Conservation (phyloP, 2,797 vertebrate genomes). For the Enoplosus armatus region DNA sequence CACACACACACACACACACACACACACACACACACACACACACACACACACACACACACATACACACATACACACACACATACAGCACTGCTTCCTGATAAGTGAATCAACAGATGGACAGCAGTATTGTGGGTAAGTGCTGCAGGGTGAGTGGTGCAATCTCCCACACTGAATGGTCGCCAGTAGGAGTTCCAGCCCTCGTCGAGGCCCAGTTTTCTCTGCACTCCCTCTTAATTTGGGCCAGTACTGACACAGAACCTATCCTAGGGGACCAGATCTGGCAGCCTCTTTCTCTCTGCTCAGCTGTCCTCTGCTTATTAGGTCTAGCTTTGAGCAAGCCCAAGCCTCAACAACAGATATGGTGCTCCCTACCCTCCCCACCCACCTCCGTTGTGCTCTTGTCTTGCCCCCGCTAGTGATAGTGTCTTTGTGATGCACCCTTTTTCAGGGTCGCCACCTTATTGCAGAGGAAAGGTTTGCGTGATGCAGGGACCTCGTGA, state of each 20-base stretch:
- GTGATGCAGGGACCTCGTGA: slow-evolving; percentile 27
- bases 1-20: slow-evolving; percentile 30
- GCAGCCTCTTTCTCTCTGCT: slow-evolving; percentile 67
- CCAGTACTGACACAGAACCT: slow-evolving; percentile 77
- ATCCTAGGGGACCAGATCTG: slow-evolving; percentile 62
- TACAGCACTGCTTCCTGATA: slow-evolving; percentile 57
- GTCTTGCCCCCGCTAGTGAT: slow-evolving; percentile 18
- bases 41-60: slow-evolving; percentile 21
- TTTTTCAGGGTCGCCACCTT: slow-evolving; percentile 25
- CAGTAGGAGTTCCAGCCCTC: slow-evolving; percentile 63
- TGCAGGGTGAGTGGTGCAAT: slow-evolving; percentile 75
- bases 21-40: neutral
- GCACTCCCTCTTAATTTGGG: slow-evolving; percentile 82
- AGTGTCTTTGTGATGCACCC: slow-evolving; percentile 28
- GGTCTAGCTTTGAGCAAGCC: slow-evolving; percentile 63
- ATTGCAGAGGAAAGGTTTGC: slow-evolving; percentile 30
- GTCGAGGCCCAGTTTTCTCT: slow-evolving; percentile 63
- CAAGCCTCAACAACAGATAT: slow-evolving; percentile 55
- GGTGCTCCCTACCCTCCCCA: neutral
- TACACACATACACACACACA: slow-evolving; percentile 19
- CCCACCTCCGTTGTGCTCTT: slow-evolving; percentile 13
- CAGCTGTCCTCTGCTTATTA: slow-evolving; percentile 74
- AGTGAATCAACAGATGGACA: slow-evolving; percentile 82
- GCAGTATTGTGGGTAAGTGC: slow-evolving; percentile 74
- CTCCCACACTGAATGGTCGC: slow-evolving; percentile 70